Percentiles rank a stretch among this genome's conserved stretches.
These are phyloP conservation scores for Epizoanthus scotinus DNA, from an alignment of 92 coral and sea anemone species.

Conservation along the genomic window DNA sequence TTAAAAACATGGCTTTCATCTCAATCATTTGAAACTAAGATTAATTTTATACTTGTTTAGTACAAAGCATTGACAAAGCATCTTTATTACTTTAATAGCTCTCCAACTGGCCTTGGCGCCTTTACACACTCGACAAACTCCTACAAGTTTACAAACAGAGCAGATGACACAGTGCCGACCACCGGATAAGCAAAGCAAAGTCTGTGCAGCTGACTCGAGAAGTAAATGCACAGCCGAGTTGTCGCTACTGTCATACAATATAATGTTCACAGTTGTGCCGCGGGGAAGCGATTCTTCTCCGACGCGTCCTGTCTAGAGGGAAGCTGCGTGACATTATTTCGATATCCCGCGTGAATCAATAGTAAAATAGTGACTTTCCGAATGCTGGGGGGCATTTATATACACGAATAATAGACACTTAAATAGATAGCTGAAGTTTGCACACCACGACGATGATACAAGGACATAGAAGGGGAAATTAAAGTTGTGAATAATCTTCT, in stretches of 20 bases:
- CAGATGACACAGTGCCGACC: neutral
- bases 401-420: neutral
- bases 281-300: neutral
- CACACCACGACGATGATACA: slow-evolving; percentile 9
- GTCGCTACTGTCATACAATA: neutral
- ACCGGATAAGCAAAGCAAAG: neutral
- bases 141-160: neutral
- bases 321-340: neutral
- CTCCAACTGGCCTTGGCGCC: neutral
- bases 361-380: neutral
- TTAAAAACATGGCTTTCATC: neutral
- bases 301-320: slow-evolving; percentile 1
- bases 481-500: too few species aligned
- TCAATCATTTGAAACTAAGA: neutral
- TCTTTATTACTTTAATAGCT: too few species aligned
- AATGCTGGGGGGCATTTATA: neutral
- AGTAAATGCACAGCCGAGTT: neutral
- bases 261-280: neutral
- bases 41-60: neutral
- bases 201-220: neutral
- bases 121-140: slow-evolving; percentile 6
- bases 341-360: neutral
- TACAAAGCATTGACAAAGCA: too few species aligned
- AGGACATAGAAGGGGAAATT: neutral
- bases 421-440: neutral